Evolutionary conservation across 2,888 invertebrate species (phyloP), one percentile per base, ranked within the genome.

Genomic region (Thymelicus lineola): DNA sequence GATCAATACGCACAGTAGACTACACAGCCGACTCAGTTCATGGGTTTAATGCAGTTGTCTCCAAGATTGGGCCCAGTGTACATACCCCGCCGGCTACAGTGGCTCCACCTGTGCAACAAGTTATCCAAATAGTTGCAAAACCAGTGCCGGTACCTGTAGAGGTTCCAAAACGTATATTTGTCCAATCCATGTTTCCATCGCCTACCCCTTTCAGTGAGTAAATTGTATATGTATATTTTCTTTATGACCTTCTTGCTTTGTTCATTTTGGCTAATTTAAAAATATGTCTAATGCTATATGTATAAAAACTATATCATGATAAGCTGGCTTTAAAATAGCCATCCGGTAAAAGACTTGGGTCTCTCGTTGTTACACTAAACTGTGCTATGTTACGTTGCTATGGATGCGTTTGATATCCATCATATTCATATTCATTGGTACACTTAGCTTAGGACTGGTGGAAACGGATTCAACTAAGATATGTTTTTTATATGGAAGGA

Each of bases 21-120:
- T 95, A 95, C 81, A 94, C 95, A 20, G 95, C 95, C 0, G 95
- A 95, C 72, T 83, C 95, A 0, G 85, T 95, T 4, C 90, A 95
- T 73, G 95, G 95, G 9, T 95, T 95, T 82, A 94, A 95, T 74
- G 95, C 95, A 0, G 89, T 94, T 0, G 95, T 95, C 0, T 93
- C 94, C 0, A 95, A 94, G 79, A 86, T 87, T 17, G 93, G 88
- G 0, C 95, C 95, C 0, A 90, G 86, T 63, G 77, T 94, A 15
- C 95, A 95, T 72, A 77, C 84, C 0, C 80, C 85, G 35, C 87
- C 90, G 1, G 75, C 73, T 6, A 77, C 76, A 6, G 59, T 65
- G 6, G 73, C 73, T 0, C 85, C 83, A 50, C 77, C 81, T 15
- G 73, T 82, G 36, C 79, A 81, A 67, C 77, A 81, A 6, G 70